Base-by-base conservation (phyloP, 2,888 invertebrate genomes). In the Salticus scenicus region DNA sequence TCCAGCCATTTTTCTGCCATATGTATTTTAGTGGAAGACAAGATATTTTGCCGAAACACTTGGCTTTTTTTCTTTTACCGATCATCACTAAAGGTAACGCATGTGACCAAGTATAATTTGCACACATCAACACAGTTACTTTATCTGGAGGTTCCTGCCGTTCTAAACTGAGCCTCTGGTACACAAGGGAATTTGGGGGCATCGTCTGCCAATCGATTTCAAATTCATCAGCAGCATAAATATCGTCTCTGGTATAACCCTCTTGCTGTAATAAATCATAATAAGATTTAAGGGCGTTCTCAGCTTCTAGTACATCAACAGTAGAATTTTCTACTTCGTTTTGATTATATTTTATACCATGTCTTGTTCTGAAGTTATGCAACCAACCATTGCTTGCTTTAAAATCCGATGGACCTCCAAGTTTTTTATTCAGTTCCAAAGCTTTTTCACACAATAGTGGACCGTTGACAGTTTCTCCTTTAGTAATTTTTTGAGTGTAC, bases 301-400 rank as follows among this genome's bases (percentile, higher is more conserved):
- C n/a, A n/a, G 17, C 20, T 51, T 20, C 20, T n/a, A n/a, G n/a
- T 5, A 51, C 7, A 20, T 51, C 51, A n/a, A 51, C 17, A 10
- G 51, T n/a, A 10, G 20, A 17, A 10, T 14, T 51, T 5, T 51
- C 51, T 5, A 10, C 51, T 17, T 51, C n/a, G 5, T 5, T n/a
- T 5, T 51, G 7, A 51, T 10, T 5, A n/a, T 10, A 5, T 17
- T 20, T 51, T 51, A 51, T 17, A 12, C 72, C 87, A 67, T 88
- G 87, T 10, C 88, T 70, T n/a, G 67, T 41, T 70, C 83, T 87
- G 66, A 88, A 88, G 30, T 79, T 77, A 51, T 78, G 79, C 51
- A 88, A 72, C 88, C 88, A 88, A 14, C 88, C 88, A 8, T 47
- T 10, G 41, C 87, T 88, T 4, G 88, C 88, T 79, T 87, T 87